Conservation (phyloP, 1,140 invertebrate species). For the Scaptomyza montana region DNA sequence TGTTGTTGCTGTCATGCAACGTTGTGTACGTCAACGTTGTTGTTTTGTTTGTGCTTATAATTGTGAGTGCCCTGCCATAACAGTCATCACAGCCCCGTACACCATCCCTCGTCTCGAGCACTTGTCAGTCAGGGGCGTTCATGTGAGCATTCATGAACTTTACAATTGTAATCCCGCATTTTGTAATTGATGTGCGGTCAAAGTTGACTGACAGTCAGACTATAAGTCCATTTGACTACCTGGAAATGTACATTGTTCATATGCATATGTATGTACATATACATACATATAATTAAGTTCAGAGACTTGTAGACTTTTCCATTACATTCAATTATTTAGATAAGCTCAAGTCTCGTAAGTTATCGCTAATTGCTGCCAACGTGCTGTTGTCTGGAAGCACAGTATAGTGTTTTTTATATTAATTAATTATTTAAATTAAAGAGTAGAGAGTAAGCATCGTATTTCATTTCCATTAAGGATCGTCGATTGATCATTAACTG, state of each 20-base stretch:
- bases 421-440: constrained; percentile 28
- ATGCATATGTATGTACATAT: not conserved
- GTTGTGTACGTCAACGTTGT: constrained; percentile 48
- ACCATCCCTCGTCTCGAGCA: constrained; percentile 5
- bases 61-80: constrained; percentile 33
- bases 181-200: constrained; percentile 62
- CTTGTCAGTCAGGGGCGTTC: constrained; percentile 75
- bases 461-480: constrained; percentile 16
- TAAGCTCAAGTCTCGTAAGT: constrained; percentile 37
- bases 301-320: constrained; percentile 38
- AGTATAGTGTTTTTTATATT: constrained; percentile 2
- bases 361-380: constrained; percentile 52
- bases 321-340: constrained; percentile 69
- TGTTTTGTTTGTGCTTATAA: constrained; percentile 67
- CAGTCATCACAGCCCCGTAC: not conserved
- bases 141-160: constrained; percentile 51
- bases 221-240: constrained; percentile 57
- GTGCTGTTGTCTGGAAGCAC: constrained; percentile 30
- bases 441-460: constrained; percentile 3
- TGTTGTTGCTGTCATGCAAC: constrained; percentile 63
- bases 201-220: constrained; percentile 68
- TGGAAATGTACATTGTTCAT: not conserved
- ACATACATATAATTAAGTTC: not conserved
- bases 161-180: constrained; percentile 45
- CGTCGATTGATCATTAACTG: constrained; percentile 7